A percentile compares a stretch with the other conserved stretches of the same genome.
These are phyloP conservation scores for Nemotelus pantherinus DNA, from an alignment of 2,888 invertebrate species.

Conservation along the genomic window DNA sequence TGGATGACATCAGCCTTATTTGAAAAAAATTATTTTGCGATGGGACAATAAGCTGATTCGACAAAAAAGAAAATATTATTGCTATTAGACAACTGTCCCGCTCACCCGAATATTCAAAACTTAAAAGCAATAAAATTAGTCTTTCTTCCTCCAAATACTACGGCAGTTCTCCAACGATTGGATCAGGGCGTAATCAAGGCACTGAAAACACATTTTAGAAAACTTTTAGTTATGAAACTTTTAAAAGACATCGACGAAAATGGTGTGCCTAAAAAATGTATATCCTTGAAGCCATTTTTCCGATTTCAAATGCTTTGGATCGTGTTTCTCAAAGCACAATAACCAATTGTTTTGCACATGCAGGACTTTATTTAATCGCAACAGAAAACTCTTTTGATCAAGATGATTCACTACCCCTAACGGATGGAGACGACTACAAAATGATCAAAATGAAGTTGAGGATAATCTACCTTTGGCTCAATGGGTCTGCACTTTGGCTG, in stretches of 20 bases:
- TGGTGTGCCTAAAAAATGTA: conserved; percentile 4
- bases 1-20: conserved; percentile 19
- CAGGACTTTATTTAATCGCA: conserved; percentile 13
- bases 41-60: conserved; percentile 13
- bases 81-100: conserved; percentile 1
- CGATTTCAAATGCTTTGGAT: conserved; percentile 14
- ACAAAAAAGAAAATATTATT: conserved; percentile 26
- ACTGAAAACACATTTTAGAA: conserved; percentile 27
- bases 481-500: conserved; percentile 28
- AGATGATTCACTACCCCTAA: conserved; percentile 18
- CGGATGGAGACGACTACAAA: conserved; percentile 14
- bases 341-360: conserved; percentile 9
- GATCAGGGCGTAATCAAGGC: conserved; percentile 21
- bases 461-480: conserved; percentile 21
- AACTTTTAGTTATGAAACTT: conserved; percentile 18
- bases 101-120: background rate
- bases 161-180: conserved; percentile 10
- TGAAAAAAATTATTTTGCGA: conserved; percentile 21
- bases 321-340: conserved; percentile 8
- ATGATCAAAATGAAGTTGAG: conserved; percentile 17
- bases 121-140: background rate
- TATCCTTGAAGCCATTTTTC: conserved; percentile 30
- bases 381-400: conserved; percentile 14
- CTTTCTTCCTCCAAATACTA: conserved; percentile 8
- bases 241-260: conserved; percentile 32